A percentile compares a stretch with the other conserved stretches of the same genome.
These are phyloP conservation scores for Gambusia holbrooki DNA, from an alignment of 2,113 vertebrate species.

Conservation along the genomic window DNA sequence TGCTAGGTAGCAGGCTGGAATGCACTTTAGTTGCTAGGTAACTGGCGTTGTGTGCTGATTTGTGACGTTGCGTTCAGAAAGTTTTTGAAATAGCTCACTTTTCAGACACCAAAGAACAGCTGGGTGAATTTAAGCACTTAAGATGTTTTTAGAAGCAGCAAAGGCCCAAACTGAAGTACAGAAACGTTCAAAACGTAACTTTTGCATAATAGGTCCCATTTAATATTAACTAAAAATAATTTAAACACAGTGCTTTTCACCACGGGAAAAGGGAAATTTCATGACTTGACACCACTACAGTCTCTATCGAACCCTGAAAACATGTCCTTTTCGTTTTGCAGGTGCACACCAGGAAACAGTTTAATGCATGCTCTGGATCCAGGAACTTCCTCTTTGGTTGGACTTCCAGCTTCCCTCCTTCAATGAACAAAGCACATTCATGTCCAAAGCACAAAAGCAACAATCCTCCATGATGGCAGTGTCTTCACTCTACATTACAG, in stretches of 20 bases:
- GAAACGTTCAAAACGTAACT: no score
- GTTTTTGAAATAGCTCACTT: no score
- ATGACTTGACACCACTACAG: constrained; percentile 1
- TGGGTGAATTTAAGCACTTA: no score
- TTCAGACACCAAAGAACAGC: no score
- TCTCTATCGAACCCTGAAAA: constrained; percentile 1
- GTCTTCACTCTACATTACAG: constrained; percentile 67
- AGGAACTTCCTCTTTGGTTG: constrained; percentile 52
- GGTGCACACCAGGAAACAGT: constrained; percentile 66
- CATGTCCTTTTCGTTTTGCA: constrained; percentile 37
- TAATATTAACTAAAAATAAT: not conserved
- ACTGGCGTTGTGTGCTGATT: no score
- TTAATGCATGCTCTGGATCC: constrained; percentile 10
- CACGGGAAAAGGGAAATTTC: not conserved
- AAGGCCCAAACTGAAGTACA: no score
- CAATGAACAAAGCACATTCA: constrained; percentile 47
- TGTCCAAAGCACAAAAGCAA: constrained; percentile 26
- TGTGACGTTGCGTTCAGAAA: no score
- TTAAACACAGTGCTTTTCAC: not conserved
- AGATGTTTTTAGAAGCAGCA: no score
- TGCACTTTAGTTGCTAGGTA: no score
- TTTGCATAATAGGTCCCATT: no score
- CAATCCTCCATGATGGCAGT: constrained; percentile 73
- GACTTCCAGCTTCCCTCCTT: constrained; percentile 2
- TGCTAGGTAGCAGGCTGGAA: no score